These are phyloP conservation scores for Invenusta paracnida DNA, from an alignment of 2,888 invertebrate species.

Conservation along the genomic window DNA sequence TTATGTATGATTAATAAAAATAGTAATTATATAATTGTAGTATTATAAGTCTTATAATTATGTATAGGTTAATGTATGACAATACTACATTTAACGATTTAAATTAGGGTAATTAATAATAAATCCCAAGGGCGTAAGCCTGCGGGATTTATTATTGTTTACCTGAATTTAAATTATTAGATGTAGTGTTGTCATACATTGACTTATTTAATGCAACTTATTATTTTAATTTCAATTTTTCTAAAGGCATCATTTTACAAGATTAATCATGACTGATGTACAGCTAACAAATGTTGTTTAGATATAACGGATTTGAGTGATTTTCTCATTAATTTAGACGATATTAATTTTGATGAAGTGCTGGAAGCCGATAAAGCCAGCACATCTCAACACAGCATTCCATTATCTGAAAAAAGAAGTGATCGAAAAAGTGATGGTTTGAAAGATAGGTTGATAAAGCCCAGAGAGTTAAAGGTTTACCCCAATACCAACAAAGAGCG, in stretches of 20 bases:
- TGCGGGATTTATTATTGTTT: too few species aligned
- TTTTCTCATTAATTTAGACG: slow-evolving; percentile 7
- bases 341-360: slow-evolving; percentile 8
- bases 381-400: background rate
- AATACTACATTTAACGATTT: too few species aligned
- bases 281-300: too few species aligned
- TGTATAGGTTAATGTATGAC: too few species aligned
- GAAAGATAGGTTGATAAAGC: background rate
- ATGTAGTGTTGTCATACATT: too few species aligned
- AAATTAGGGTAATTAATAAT: too few species aligned
- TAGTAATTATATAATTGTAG: too few species aligned
- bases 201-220: background rate
- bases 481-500: background rate
- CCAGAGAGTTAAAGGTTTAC: background rate
- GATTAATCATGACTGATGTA: slow-evolving; percentile 20
- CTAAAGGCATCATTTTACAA: background rate
- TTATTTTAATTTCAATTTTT: background rate
- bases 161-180: too few species aligned
- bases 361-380: background rate
- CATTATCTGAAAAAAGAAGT: slow-evolving; percentile 1
- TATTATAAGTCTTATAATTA: too few species aligned
- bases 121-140: too few species aligned
- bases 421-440: background rate
- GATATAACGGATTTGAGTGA: slow-evolving; percentile 12
- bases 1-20: too few species aligned